Evolutionary conservation across 2,113 vertebrate genomes (phyloP).

Genomic region (Alligator mississippiensis): DNA sequence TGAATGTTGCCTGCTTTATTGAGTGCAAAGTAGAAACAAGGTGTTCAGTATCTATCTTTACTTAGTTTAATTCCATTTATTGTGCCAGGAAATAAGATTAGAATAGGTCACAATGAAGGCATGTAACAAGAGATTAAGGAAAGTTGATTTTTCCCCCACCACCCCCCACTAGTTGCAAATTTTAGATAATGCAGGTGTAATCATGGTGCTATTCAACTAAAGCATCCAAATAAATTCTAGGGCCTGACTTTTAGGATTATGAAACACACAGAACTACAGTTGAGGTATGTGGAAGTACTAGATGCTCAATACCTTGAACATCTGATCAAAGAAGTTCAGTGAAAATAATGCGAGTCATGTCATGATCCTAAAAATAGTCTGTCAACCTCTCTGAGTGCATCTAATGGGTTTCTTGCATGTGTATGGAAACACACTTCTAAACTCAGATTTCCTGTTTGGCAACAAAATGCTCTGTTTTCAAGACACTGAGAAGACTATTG

Average conservation of each 20-base stretch:
- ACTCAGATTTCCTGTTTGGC: not conserved
- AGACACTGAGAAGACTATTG: not conserved
- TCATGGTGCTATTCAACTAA: not conserved
- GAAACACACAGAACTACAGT: not conserved
- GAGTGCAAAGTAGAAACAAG: conserved; percentile 76
- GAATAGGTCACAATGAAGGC: conserved; percentile 69
- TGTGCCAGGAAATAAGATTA: conserved; percentile 75
- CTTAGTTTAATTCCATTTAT: conserved; percentile 71
- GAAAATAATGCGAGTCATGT: conserved; percentile 38
- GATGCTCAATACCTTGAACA: conserved; percentile 29
- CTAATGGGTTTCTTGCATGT: not conserved
- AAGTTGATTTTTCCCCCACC: conserved; percentile 63
- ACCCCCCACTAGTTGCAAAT: conserved; percentile 42
- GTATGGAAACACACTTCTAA: conserved; percentile 8
- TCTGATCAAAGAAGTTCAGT: conserved; percentile 30
- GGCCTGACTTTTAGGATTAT: not conserved
- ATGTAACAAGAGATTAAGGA: conserved; percentile 66
- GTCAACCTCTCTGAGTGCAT: conserved; percentile 38
- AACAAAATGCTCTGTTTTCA: not conserved
- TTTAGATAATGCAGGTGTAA: not conserved
- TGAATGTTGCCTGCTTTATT: conserved; percentile 69
- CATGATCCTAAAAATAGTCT: conserved; percentile 49
- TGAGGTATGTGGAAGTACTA: not conserved
- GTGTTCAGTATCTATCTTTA: conserved; percentile 76
- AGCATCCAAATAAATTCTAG: not conserved